Evolutionary conservation across 2,113 vertebrate genomes (phyloP).

Genomic region (Plotosus lineatus): DNA sequence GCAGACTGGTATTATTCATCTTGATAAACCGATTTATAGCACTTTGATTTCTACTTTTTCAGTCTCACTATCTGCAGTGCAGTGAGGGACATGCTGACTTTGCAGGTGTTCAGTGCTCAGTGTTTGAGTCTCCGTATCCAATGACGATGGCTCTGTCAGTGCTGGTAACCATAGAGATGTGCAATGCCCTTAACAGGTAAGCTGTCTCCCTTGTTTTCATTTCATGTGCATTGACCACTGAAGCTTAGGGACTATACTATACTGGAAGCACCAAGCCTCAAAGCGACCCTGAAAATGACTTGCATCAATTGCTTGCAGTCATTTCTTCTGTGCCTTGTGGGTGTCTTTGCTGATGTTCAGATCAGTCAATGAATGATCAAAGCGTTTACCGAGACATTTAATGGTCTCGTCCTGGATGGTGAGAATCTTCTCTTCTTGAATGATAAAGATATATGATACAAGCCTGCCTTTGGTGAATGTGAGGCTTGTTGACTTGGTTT

Average conservation of each 20-base stretch:
- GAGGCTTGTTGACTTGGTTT: no score
- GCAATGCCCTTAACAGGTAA: conserved; percentile 79
- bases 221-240: not conserved
- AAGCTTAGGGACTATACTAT: not conserved
- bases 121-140: conserved; percentile 77
- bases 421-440: no score
- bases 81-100: conserved; percentile 72
- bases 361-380: no score
- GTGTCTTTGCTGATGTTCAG: no score
- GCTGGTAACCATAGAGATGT: conserved; percentile 80
- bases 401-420: no score
- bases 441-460: no score
- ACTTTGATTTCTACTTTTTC: not conserved
- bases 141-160: conserved; percentile 81
- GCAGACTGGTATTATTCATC: not conserved
- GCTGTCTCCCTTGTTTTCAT: not conserved
- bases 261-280: not conserved
- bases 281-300: no score
- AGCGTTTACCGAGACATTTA: no score
- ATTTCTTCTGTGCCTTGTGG: no score
- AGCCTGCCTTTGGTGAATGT: no score
- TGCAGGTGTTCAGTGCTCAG: conserved; percentile 76
- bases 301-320: no score
- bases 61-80: conserved; percentile 80
- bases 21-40: not conserved